phyloP scores from a whole-genome alignment of 2,888 invertebrate genomes.

The Rhamphomyia laevipes region DNA sequence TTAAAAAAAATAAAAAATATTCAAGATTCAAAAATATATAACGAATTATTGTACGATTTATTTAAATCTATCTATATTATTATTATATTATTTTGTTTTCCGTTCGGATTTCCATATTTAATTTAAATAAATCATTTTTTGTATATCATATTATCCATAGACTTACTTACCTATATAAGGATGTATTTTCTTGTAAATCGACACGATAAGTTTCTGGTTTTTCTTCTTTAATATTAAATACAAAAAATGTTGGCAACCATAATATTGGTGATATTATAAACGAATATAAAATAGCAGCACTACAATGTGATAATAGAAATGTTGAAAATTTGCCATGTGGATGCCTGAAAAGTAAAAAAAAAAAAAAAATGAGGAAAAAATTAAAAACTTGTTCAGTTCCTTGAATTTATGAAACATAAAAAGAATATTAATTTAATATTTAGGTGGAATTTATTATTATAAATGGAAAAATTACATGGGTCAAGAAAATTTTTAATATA shows the following conservation, averaged over 20 bases:
- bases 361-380: slow-evolving; percentile 1
- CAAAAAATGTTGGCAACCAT: slow-evolving; percentile 74
- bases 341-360: slow-evolving; percentile 45
- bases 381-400: neutral
- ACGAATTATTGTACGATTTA: too few relatives aligned
- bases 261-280: slow-evolving; percentile 66
- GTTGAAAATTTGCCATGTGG: slow-evolving; percentile 62
- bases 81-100: too few relatives aligned
- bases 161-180: slow-evolving; percentile 31
- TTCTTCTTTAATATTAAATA: slow-evolving; percentile 43
- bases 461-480: neutral
- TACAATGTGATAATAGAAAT: slow-evolving; percentile 67
- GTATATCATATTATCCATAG: too few relatives aligned
- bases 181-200: slow-evolving; percentile 25
- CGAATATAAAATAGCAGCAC: slow-evolving; percentile 60
- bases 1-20: neutral
- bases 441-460: neutral
- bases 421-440: neutral
- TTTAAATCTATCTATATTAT: too few relatives aligned
- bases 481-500: too few relatives aligned
- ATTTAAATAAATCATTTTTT: too few relatives aligned
- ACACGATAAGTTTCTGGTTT: slow-evolving; percentile 28
- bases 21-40: neutral
- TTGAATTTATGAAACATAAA: neutral
- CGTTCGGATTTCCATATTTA: too few relatives aligned